A percentile compares a stretch with the other conserved stretches of the same genome.
phyloP scores from a whole-genome alignment of 1,140 invertebrate genomes.

The Chionoecetes opilio region DNA sequence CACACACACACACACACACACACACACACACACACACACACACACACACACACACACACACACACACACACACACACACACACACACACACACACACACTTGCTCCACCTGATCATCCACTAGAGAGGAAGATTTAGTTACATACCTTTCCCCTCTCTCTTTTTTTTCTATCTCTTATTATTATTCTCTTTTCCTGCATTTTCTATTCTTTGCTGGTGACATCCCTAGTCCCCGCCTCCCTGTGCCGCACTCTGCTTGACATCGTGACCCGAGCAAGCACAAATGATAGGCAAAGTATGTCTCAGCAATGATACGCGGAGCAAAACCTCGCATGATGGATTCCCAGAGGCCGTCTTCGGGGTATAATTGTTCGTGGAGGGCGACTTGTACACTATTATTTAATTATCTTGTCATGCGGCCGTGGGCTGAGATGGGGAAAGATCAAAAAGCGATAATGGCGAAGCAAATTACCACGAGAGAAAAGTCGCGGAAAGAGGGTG shows the following conservation, averaged over 20 bases:
- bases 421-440: constrained; percentile 14
- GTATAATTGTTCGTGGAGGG: constrained; percentile 7
- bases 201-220: background rate
- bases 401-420: constrained; percentile 9
- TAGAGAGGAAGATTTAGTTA: background rate
- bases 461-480: constrained; percentile 19
- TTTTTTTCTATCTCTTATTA: background rate
- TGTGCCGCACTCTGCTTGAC: background rate
- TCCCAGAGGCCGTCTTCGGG: background rate
- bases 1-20: constrained; percentile 41
- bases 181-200: constrained; percentile 9
- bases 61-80: constrained; percentile 60
- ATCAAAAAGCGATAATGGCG: constrained; percentile 28
- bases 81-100: constrained; percentile 40
- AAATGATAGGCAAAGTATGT: constrained; percentile 30
- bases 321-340: background rate
- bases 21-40: constrained; percentile 61
- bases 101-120: background rate
- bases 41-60: constrained; percentile 42
- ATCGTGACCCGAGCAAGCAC: background rate
- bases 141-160: background rate
- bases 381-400: constrained; percentile 1
- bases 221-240: background rate
- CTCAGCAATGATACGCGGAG: background rate
- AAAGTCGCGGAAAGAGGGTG: background rate